A percentile compares a stretch with the other conserved stretches of the same genome.
These are phyloP conservation scores for Ennomos fuscantarius DNA, from an alignment of 2,888 invertebrate genomes.

Conservation along the genomic window DNA sequence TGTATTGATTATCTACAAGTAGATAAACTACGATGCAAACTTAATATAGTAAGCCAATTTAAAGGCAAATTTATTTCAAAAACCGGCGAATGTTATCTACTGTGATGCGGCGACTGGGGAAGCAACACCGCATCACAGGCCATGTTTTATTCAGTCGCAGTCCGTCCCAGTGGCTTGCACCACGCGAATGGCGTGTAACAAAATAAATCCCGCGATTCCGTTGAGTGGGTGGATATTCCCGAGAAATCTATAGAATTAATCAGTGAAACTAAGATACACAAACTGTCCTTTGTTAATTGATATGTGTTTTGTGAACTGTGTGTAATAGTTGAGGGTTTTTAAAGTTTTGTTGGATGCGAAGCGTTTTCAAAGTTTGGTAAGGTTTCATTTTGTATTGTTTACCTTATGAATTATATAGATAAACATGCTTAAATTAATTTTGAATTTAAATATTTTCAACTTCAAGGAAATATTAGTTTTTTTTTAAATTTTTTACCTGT, in stretches of 20 bases:
- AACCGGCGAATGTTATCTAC: constrained; percentile 7
- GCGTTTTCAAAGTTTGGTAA: constrained; percentile 10
- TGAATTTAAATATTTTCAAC: no score
- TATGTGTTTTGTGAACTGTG: constrained; percentile 10
- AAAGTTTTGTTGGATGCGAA: constrained; percentile 1
- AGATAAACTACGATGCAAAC: no score
- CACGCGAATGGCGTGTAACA: constrained; percentile 22
- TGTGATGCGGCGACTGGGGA: constrained; percentile 5
- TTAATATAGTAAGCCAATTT: constrained; percentile 9
- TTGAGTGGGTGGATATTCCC: constrained; percentile 4
- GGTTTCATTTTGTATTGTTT: background rate
- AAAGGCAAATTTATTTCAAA: background rate
- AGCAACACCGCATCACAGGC: constrained; percentile 16
- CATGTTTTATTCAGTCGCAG: constrained; percentile 20
- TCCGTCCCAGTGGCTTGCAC: constrained; percentile 15
- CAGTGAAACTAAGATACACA: background rate
- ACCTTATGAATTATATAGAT: background rate
- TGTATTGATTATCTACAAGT: no score
- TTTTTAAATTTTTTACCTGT: no score
- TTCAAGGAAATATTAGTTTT: no score
- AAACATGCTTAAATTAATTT: no score
- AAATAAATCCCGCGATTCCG: background rate
- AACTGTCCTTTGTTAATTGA: constrained; percentile 13
- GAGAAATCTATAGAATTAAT: constrained; percentile 21
- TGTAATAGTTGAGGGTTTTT: constrained; percentile 6